Evolutionary conservation across 2,797 vertebrate species (phyloP).

Genomic region (Sebastes kiyomatsui): DNA sequence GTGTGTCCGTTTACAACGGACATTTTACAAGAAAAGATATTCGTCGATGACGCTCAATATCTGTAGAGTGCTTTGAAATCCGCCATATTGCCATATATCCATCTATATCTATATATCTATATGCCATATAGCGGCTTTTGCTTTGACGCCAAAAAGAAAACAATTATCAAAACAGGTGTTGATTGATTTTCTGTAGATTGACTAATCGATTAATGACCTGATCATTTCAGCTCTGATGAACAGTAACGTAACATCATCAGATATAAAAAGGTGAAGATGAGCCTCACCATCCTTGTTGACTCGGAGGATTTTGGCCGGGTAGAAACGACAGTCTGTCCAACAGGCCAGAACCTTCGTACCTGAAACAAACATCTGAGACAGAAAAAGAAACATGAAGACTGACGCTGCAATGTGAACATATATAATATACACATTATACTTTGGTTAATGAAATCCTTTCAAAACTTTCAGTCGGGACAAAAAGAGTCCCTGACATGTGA

Average conservation of each 20-base stretch:
- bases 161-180: too few species aligned
- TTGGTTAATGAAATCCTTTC: not conserved
- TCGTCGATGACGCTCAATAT: too few species aligned
- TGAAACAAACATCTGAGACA: conserved; percentile 83
- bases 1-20: too few species aligned
- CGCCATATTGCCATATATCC: too few species aligned
- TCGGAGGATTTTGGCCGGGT: conserved; percentile 90
- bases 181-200: not conserved
- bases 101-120: too few species aligned
- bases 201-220: not conserved
- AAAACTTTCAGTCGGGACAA: not conserved
- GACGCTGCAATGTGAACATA: not conserved
- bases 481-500: too few species aligned
- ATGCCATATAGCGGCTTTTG: too few species aligned
- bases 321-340: conserved; percentile 95
- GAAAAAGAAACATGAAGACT: not conserved
- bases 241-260: not conserved
- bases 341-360: conserved; percentile 92
- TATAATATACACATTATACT: too few species aligned
- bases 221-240: not conserved
- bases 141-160: too few species aligned
- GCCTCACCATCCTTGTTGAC: conserved; percentile 90
- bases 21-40: too few species aligned
- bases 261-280: not conserved
- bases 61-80: too few species aligned